phyloP scores from a whole-genome alignment of 2,797 vertebrate genomes.

The Ctenochaetus hawaiiensis region DNA sequence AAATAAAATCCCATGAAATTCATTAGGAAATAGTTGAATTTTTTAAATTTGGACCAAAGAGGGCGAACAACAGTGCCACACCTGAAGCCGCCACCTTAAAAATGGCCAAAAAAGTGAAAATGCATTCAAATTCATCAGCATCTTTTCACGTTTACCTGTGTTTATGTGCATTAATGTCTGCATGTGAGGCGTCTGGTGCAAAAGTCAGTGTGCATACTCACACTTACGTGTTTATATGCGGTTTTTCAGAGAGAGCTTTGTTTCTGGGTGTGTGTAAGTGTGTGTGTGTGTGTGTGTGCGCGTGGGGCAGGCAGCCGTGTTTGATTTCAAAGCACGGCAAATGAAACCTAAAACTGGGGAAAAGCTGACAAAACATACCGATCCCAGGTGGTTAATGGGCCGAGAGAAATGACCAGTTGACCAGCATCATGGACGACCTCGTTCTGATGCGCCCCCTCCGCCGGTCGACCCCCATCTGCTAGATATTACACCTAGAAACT shows the following conservation, averaged over 20 bases:
- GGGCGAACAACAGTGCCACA: not conserved
- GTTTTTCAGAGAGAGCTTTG: slow-evolving; percentile 68
- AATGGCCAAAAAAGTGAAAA: not conserved
- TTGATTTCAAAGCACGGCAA: slow-evolving; percentile 84
- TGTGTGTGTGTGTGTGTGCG: slow-evolving; percentile 45
- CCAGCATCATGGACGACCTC: slow-evolving; percentile 81
- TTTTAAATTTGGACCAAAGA: not conserved
- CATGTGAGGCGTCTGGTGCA: slow-evolving; percentile 7
- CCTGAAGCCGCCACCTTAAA: not conserved
- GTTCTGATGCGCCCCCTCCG: slow-evolving; percentile 65
- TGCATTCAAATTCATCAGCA: not conserved
- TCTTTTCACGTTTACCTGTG: slow-evolving; percentile 1
- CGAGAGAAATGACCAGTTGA: slow-evolving; percentile 87
- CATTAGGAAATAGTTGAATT: not conserved
- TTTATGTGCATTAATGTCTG: not conserved
- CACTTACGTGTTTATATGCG: slow-evolving; percentile 55
- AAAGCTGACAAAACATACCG: slow-evolving; percentile 88
- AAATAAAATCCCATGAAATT: too few species aligned
- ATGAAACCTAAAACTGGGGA: slow-evolving; percentile 84
- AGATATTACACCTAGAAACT: slow-evolving; percentile 85
- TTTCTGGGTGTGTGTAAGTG: slow-evolving; percentile 59
- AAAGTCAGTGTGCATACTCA: slow-evolving; percentile 23
- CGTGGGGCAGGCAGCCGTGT: slow-evolving; percentile 48
- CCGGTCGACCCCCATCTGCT: slow-evolving; percentile 82
- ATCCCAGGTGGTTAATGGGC: slow-evolving; percentile 88